Conservation (phyloP, 2,797 vertebrate genomes). For the Danionella dracula region DNA sequence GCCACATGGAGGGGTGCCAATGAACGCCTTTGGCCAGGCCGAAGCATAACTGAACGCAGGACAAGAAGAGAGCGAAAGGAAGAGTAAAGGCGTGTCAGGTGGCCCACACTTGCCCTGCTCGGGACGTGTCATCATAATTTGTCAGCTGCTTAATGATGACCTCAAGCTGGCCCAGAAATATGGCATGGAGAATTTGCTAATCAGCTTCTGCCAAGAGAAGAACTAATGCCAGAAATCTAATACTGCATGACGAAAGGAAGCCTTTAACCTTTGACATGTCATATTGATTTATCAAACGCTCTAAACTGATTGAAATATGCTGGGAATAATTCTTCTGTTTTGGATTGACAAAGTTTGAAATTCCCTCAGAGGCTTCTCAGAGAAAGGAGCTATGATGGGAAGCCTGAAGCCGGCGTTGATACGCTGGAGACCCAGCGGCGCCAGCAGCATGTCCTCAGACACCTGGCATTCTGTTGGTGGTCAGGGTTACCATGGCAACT, state of each 20-base stretch:
- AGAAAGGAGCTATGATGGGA: slow-evolving; percentile 23
- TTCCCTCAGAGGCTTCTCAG: slow-evolving; percentile 2
- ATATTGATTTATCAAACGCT: background rate
- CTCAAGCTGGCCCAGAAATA: slow-evolving; percentile 27
- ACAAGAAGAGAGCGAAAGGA: background rate
- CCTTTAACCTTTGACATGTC: background rate
- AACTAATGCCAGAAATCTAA: background rate
- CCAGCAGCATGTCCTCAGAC: slow-evolving; percentile 43
- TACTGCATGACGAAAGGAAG: background rate
- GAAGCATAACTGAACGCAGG: slow-evolving; percentile 56
- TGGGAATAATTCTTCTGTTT: background rate
- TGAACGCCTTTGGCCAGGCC: slow-evolving; percentile 76
- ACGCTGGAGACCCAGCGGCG: slow-evolving; percentile 42
- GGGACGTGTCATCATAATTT: slow-evolving; percentile 26
- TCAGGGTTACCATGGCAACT: slow-evolving; percentile 49
- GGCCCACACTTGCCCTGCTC: slow-evolving; percentile 12
- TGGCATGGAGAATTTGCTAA: slow-evolving; percentile 28
- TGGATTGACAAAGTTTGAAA: slow-evolving; percentile 1
- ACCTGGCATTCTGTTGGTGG: slow-evolving; percentile 52
- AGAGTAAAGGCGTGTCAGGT: slow-evolving; percentile 1
- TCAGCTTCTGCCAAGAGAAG: slow-evolving; percentile 15
- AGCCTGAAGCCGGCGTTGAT: slow-evolving; percentile 27
- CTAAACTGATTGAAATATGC: background rate
- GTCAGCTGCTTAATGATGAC: slow-evolving; percentile 29
- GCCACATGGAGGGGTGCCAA: slow-evolving; percentile 92